These are phyloP conservation scores for Mus spicilegus DNA, from an alignment of 2,113 vertebrate species.

Conservation along the genomic window DNA sequence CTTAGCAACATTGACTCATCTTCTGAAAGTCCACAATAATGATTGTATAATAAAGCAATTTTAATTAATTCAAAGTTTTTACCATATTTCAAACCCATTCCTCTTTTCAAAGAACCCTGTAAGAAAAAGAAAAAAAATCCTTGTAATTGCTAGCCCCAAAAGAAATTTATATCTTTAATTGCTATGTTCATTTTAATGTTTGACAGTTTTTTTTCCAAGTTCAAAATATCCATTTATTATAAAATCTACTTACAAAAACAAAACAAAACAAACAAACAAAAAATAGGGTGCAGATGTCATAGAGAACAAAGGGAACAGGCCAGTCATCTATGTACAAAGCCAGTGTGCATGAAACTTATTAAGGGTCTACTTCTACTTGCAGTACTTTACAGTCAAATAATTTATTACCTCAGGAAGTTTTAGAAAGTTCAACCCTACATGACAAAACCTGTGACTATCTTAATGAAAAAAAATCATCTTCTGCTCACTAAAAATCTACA, in stretches of 20 bases:
- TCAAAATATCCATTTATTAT: constrained; percentile 79
- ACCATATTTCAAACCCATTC: not conserved
- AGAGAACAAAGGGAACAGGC: not conserved
- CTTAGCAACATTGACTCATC: constrained; percentile 18
- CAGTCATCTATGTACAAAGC: constrained; percentile 4
- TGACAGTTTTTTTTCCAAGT: not conserved
- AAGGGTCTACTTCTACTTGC: constrained; percentile 2
- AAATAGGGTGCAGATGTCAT: constrained; percentile 19
- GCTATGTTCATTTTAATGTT: not conserved
- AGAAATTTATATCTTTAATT: constrained; percentile 24
- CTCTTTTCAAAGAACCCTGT: not conserved
- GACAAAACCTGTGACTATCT: constrained; percentile 10
- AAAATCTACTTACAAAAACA: constrained; percentile 52
- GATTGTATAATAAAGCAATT: constrained; percentile 3
- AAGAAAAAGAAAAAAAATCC: not conserved
- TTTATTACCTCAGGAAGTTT: too few relatives aligned
- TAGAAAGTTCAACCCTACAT: not conserved
- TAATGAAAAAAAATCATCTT: not conserved
- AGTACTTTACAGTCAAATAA: too few relatives aligned
- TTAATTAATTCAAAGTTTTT: not conserved
- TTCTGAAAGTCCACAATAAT: constrained; percentile 21
- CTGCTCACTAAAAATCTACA: constrained; percentile 13
- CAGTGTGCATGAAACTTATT: constrained; percentile 39
- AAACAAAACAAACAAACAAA: too few relatives aligned
- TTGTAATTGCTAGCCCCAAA: constrained; percentile 25